Evolutionary conservation across 2,888 invertebrate genomes (phyloP).

Genomic region (Julus scanicus): DNA sequence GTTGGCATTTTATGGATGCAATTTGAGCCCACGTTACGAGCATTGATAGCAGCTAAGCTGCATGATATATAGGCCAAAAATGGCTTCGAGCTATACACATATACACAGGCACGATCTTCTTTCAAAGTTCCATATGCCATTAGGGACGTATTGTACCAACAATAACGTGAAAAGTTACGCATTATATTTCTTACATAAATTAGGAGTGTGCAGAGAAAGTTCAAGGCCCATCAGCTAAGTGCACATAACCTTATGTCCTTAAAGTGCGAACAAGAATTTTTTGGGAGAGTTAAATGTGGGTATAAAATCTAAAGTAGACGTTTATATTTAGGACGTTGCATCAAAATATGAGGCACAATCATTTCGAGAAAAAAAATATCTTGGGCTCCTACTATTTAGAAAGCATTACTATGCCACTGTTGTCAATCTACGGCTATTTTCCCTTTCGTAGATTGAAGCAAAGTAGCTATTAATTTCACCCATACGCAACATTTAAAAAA

Average conservation of each 20-base stretch:
- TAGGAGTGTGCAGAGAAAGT: neutral
- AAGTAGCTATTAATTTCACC: too few relatives aligned
- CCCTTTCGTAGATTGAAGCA: too few relatives aligned
- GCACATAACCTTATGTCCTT: neutral
- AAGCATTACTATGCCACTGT: too few relatives aligned
- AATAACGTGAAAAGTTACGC: conserved; percentile 43
- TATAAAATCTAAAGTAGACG: neutral
- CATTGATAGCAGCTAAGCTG: conserved; percentile 43
- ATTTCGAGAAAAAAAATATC: too few relatives aligned
- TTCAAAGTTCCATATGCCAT: conserved; percentile 10
- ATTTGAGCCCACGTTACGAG: conserved; percentile 45
- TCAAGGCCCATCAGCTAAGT: neutral
- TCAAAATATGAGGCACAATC: too few relatives aligned
- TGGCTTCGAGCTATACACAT: neutral
- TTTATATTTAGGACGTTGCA: too few relatives aligned
- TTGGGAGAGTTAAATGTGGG: neutral
- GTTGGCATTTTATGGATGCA: conserved; percentile 42
- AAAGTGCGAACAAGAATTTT: neutral
- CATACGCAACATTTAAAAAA: too few relatives aligned
- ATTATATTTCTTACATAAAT: conserved; percentile 37
- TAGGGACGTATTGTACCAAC: conserved; percentile 37
- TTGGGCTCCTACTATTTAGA: too few relatives aligned
- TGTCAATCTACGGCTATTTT: too few relatives aligned
- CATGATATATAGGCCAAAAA: conserved; percentile 38
- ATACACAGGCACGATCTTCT: neutral